Base-by-base conservation (phyloP, 2,797 vertebrate genomes). In the Allobates femoralis region DNA sequence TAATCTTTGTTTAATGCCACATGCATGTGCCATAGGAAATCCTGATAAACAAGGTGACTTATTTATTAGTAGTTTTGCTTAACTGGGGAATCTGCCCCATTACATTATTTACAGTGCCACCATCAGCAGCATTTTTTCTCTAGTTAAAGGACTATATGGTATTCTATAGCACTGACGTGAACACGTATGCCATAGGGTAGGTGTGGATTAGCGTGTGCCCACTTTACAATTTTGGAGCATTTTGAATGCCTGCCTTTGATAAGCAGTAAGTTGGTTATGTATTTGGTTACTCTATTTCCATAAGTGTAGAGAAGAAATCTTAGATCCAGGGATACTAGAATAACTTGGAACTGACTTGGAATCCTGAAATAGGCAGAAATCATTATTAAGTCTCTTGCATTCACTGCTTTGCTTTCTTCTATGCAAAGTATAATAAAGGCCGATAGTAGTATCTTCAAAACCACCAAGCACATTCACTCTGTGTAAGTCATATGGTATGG, bases 21-120 rank as follows among this genome's bases (percentile, higher is more conserved):
- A 94, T 94, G 95, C 94, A 93, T 89, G 85, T 91, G 90, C 90
- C 60, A 69, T 91, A 89, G 90, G 91, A 88, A 89, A 89, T 93
- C 90, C 92, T 37, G 84, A 91, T 90, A 91, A 89, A 91, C 89
- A 88, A 2, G 86, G 93, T 90, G 91, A 92, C 85, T 90, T 90
- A 88, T 79, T 78, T 41, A 56, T 83, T 69, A 41, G 69, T 87
- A 37, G 34, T 89, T 88, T 89, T 77, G 79, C 87, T 81, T 89
- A 87, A 67, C 80, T 79, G 86, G 90, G 89, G 87, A 90, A 90
- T 89, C 87, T 90, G 90, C 90, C 89, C 90, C 89, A 16, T 90
- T 85, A 90, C 84, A 82, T 89, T 93, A 92, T 90, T 92, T 94
- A 92, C 92, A 94, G 94, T 94, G 93, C 91, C 92, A 92, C 90